Conservation (phyloP, 2,888 invertebrate genomes). For the Leptinotarsa rubiginosa region DNA sequence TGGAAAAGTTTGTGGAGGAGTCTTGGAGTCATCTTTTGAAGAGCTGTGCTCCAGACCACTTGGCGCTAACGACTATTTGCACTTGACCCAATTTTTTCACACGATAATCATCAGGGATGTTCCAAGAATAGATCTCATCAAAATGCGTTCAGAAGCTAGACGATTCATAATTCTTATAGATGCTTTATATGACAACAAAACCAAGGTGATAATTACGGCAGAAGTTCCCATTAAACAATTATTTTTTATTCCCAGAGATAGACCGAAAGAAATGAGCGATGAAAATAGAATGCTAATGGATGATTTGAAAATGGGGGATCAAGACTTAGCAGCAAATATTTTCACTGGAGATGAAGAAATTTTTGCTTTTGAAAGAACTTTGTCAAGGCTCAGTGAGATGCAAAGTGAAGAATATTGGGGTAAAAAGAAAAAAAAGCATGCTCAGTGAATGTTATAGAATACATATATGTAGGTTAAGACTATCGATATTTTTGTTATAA, state of each 20-base stretch:
- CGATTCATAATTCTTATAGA: slow-evolving; percentile 97
- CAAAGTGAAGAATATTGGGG: slow-evolving; percentile 93
- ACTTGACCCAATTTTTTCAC: slow-evolving; percentile 93
- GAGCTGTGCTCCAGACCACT: slow-evolving; percentile 93
- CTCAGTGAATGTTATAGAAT: background rate
- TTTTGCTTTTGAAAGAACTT: slow-evolving; percentile 95
- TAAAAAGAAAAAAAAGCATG: slow-evolving; percentile 60
- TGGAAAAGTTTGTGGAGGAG: slow-evolving; percentile 89
- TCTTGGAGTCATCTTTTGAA: slow-evolving; percentile 88
- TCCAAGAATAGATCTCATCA: slow-evolving; percentile 80
- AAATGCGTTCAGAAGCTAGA: slow-evolving; percentile 86
- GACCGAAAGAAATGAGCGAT: slow-evolving; percentile 69
- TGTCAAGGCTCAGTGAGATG: slow-evolving; percentile 96
- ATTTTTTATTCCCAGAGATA: slow-evolving; percentile 71
- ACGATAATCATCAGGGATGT: slow-evolving; percentile 92
- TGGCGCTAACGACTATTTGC: slow-evolving; percentile 95
- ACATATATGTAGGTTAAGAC: background rate
- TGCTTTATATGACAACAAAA: slow-evolving; percentile 94
- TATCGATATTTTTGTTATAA: background rate
- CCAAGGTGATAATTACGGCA: slow-evolving; percentile 87
- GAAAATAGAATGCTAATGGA: slow-evolving; percentile 93
- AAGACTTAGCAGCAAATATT: slow-evolving; percentile 83
- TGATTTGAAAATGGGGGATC: slow-evolving; percentile 86
- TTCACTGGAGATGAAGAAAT: slow-evolving; percentile 98
- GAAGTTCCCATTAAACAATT: slow-evolving; percentile 81